Base-by-base conservation (phyloP, 2,797 vertebrate species). In the Leptoclinus maculatus region DNA sequence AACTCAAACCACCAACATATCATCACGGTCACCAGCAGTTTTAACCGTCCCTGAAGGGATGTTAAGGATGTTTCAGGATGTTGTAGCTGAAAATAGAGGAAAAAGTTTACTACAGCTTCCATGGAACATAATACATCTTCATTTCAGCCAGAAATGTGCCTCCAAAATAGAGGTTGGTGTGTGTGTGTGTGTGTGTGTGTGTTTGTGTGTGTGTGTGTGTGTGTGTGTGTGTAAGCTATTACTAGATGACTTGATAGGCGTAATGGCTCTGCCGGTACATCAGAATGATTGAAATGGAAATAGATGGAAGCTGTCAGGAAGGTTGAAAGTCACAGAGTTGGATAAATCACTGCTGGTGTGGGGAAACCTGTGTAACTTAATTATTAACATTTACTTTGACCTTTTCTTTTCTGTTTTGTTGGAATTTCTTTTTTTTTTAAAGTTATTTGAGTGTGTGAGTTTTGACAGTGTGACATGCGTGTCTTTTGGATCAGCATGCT, bases 281-380 rank as follows among this genome's bases (percentile, higher is more conserved):
- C 80, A 66, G 67, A 80, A 77, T 87, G 85, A 89, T 83, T 89
- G 78, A 88, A 88, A 85, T 86, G 66, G 62, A 81, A 87, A 91
- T 83, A 82, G 59, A 85, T 83, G 79, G 71, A 80, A 71, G 60
- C 49, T 85, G 79, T 83, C 86, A 83, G 78, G 69, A 25, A 77
- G 53, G 71, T 63, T 82, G 53, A 76, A 89, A 87, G 82, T 85
- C 70, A 78, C 59, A 71, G 60, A 82, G 34, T 53, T 79, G 65
- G 74, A 84, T 74, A 74, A 87, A 87, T 87, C 58, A 23, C 78
- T 69, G 66, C 39, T 68, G 80, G 62, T 8, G 17, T 25, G n/a
- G 49, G 29, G 1, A 53, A 56, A 74, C 64, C 1, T 2, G 1
- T 71, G 53, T 25, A 59, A 74, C 47, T 70, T 64, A 34, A 68